phyloP scores from a whole-genome alignment of 2,888 invertebrate species.

The Mesoligia furuncula region DNA sequence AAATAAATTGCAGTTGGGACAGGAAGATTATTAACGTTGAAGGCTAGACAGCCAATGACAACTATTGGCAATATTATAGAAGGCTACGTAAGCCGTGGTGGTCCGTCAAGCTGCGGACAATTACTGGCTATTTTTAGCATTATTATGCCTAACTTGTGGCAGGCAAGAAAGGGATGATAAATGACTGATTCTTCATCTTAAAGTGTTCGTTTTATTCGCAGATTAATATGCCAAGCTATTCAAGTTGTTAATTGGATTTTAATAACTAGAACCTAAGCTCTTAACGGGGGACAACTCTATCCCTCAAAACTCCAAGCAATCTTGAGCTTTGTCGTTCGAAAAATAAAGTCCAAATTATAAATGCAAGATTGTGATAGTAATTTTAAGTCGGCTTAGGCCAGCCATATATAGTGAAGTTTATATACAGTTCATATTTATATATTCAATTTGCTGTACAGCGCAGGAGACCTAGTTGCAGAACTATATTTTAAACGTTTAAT shows the following conservation, averaged over 20 bases:
- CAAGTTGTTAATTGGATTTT: slow-evolving; percentile 47
- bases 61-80: slow-evolving; percentile 3
- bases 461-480: slow-evolving; percentile 59
- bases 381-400: slow-evolving; percentile 26
- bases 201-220: slow-evolving; percentile 47
- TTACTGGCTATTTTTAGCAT: slow-evolving; percentile 25
- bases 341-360: slow-evolving; percentile 33
- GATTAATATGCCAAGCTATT: slow-evolving; percentile 45
- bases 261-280: slow-evolving; percentile 49
- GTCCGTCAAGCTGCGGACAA: slow-evolving; percentile 39
- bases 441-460: slow-evolving; percentile 56
- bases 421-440: slow-evolving; percentile 56
- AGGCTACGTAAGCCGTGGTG: slow-evolving; percentile 17
- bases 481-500: slow-evolving; percentile 65
- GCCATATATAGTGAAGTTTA: slow-evolving; percentile 53
- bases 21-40: too few relatives aligned
- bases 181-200: slow-evolving; percentile 39
- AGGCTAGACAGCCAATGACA: not conserved
- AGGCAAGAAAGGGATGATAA: slow-evolving; percentile 38
- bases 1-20: not conserved
- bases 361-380: slow-evolving; percentile 36
- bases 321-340: slow-evolving; percentile 10
- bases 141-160: slow-evolving; percentile 22
- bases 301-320: slow-evolving; percentile 13
- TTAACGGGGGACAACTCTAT: slow-evolving; percentile 41